Base-by-base conservation (phyloP, 2,888 invertebrate species). In the Chouioia cunea region DNA sequence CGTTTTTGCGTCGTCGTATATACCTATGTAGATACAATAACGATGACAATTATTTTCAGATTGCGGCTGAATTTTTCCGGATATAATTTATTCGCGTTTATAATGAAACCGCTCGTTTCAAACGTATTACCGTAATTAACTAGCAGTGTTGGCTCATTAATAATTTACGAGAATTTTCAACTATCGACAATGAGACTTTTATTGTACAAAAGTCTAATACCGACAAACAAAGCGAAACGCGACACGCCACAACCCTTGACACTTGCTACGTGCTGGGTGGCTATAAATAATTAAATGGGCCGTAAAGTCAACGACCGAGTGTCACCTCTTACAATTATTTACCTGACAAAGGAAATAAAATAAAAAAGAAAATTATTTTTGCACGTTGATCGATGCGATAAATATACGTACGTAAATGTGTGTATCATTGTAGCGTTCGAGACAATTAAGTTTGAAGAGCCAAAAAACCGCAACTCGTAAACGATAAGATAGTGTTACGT, bases 241-340 rank as follows among this genome's bases (percentile, higher is more conserved):
- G n/a, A 0, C 22, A 44, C 48, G 36, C 18, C 3, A 14, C 63
- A 52, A 64, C 47, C 70, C 64, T 64, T 64, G 70, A 70, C 58
- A 69, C 46, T 64, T n/a, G n/a, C n/a, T n/a, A n/a, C 64, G 58
- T 36, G 64, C 54, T 58, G 20, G 47, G 36, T 16, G 36, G 43
- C 53, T 64, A 64, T 64, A 64, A 64, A 59, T 64, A 64, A 70
- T 65, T 65, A 64, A 70, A 64, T 53, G 47, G 64, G 47, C 50
- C 59, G 59, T n/a, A 53, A 64, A 64, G 59, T 59, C 64, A 59
- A 70, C 64, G 59, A 64, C 58, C 64, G 52, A 16, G 50, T 48
- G 23, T 60, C 50, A 8, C 43, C 15, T 10, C 18, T 4, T 50
- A 6, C n/a, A 23, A 8, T 4, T n/a, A 15, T n/a, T 16, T 6